Percentiles rank a stretch among this genome's conserved stretches.
Conservation (phyloP, 2,888 invertebrate genomes). For the Argynnis bischoffii region DNA sequence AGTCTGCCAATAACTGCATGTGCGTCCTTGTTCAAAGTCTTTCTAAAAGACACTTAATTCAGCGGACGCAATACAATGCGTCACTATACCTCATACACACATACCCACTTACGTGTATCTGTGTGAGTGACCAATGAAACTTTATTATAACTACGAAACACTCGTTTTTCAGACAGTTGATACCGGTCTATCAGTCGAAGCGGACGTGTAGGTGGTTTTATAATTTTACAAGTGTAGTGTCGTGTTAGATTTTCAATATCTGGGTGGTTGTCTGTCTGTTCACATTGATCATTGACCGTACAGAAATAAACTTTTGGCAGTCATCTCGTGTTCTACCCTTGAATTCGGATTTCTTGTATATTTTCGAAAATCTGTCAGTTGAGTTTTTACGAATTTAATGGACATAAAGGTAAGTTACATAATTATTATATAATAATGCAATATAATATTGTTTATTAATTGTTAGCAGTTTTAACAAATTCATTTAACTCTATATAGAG, state of each 20-base stretch:
- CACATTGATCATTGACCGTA: slow-evolving; percentile 55
- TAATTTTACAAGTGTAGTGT: slow-evolving; percentile 54
- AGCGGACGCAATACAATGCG: slow-evolving; percentile 49
- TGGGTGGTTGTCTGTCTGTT: slow-evolving; percentile 59
- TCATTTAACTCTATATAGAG: not conserved
- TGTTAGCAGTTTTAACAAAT: not conserved
- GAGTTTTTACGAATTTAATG: slow-evolving; percentile 2
- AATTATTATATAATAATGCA: slow-evolving; percentile 17
- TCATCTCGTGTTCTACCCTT: slow-evolving; percentile 59
- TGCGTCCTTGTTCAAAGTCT: slow-evolving; percentile 41
- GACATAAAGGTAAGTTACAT: slow-evolving; percentile 17
- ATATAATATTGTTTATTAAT: not conserved
- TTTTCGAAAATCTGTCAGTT: slow-evolving; percentile 18
- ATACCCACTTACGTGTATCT: slow-evolving; percentile 44
- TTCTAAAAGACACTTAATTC: slow-evolving; percentile 45
- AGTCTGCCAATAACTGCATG: slow-evolving; percentile 33
- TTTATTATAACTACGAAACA: slow-evolving; percentile 53
- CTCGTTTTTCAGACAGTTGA: slow-evolving; percentile 60
- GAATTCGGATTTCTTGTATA: slow-evolving; percentile 33
- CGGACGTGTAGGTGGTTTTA: slow-evolving; percentile 50
- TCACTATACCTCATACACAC: slow-evolving; percentile 55
- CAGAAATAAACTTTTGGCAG: slow-evolving; percentile 75
- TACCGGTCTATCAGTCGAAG: slow-evolving; percentile 51
- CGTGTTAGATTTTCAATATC: slow-evolving; percentile 61
- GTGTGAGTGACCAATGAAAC: slow-evolving; percentile 45